Base-by-base conservation (phyloP, 1,140 invertebrate genomes). In the Drosophila pachea region DNA sequence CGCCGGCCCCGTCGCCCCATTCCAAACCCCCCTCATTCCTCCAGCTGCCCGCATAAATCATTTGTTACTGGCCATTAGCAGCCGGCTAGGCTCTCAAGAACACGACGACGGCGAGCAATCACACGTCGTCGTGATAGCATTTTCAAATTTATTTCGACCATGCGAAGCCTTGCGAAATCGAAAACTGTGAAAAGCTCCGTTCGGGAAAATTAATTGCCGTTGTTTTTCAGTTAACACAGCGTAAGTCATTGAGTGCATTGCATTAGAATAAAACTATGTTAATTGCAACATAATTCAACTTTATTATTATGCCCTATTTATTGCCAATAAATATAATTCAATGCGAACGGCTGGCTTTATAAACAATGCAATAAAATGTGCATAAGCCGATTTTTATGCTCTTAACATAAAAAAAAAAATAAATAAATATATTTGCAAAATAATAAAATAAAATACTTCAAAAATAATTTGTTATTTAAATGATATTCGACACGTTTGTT, bases 41-140 rank as follows among this genome's bases (percentile, higher is more conserved):
- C 11, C 47, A 8, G n/a, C 38, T 42, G 33, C n/a, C 40, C 6
- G 12, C 11, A 65, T 47, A 48, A 7, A 47, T 47, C 71, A 71
- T 69, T 78, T 78, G 74, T 68, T 74, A 52, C 58, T 50, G 33
- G 14, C 50, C 68, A 83, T 73, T 83, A 73, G 73, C 78, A 76
- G 74, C 22, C 3, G 22, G 22, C 22, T 22, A 1, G 22, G 43
- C 78, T 75, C 72, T 84, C 78, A 82, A 82, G 78, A 53, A 75
- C 78, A 73, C 8, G 50, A 35, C 48, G 49, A 29, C 50, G n/a
- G 56, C 61, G 61, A 58, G 52, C 22, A 22, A 22, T 69, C 52
- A 45, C 65, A 36, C 66, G 49, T n/a, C 50, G 62, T 70, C 68
- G 62, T 70, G 68, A 70, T 70, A 66, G 36, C 65, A 12, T 9